Conservation (phyloP, 2,113 vertebrate genomes). For the Rousettus leschenaultii region DNA sequence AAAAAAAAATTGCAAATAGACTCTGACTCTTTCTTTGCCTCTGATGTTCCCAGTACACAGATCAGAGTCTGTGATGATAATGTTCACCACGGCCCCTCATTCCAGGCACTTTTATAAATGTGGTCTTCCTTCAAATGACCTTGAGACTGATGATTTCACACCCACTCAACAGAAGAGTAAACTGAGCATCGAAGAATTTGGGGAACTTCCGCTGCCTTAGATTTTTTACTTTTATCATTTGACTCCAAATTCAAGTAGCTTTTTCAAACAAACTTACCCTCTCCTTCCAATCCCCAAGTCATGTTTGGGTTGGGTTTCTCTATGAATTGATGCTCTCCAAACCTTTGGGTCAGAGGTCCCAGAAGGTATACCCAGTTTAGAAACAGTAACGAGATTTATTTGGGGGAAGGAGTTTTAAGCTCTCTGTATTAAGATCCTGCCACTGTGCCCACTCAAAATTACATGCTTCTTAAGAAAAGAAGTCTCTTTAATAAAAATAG, state of each 20-base stretch:
- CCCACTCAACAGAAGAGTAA: background rate
- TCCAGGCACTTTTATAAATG: background rate
- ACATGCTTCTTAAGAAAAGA: constrained; percentile 74
- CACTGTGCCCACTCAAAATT: constrained; percentile 75
- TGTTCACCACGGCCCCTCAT: too few relatives aligned
- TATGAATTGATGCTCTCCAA: background rate
- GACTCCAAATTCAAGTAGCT: background rate
- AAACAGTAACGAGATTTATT: background rate
- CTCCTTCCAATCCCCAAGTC: background rate
- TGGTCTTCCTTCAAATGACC: background rate
- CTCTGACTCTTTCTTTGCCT: rapidly evolving
- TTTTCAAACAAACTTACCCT: too few relatives aligned
- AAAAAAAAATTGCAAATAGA: background rate
- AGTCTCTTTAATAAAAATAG: constrained; percentile 78
- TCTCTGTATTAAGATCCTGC: constrained; percentile 68
- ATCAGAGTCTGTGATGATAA: background rate
- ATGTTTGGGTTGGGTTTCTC: background rate
- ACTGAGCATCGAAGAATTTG: background rate
- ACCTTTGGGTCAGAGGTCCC: background rate
- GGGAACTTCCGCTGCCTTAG: background rate
- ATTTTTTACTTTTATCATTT: background rate
- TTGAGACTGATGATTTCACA: background rate
- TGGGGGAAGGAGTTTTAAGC: background rate
- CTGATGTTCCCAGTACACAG: background rate
- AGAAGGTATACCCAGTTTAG: background rate